Percentiles rank a stretch among this genome's conserved stretches.
Conservation (phyloP, 2,888 invertebrate genomes). For the Lagria hirta region DNA sequence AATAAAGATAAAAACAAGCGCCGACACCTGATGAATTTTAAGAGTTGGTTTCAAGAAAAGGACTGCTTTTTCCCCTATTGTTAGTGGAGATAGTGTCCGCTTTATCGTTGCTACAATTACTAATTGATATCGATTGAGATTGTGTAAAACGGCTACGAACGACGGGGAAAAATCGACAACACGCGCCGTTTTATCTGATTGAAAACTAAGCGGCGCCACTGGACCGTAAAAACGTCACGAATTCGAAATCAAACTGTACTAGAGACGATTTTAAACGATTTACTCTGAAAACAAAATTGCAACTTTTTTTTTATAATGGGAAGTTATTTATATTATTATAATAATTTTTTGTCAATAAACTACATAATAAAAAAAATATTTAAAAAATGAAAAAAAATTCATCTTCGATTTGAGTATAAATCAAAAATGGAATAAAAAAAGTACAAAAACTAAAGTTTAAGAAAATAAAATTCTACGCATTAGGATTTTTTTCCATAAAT, state of each 20-base stretch:
- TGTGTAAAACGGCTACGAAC: slow-evolving; percentile 11
- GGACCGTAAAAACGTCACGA: slow-evolving; percentile 4
- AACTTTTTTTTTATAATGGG: no score
- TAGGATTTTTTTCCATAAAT: no score
- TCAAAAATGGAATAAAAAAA: no score
- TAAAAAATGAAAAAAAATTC: no score
- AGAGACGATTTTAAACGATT: no score
- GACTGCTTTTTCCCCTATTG: slow-evolving; percentile 35
- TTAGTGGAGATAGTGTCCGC: slow-evolving; percentile 38
- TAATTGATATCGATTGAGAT: slow-evolving; percentile 40
- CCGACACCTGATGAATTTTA: slow-evolving; percentile 45
- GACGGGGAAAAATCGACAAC: slow-evolving; percentile 11
- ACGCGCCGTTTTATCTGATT: slow-evolving; percentile 17
- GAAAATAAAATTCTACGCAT: no score
- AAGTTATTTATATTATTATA: no score
- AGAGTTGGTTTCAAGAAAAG: slow-evolving; percentile 39
- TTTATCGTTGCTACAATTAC: slow-evolving; percentile 41
- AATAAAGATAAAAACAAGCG: slow-evolving; percentile 43
- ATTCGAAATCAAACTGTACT: not conserved
- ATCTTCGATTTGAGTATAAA: no score
- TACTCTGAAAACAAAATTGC: no score
- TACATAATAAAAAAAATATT: no score
- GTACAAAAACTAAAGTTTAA: no score
- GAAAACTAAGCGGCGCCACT: slow-evolving; percentile 4
- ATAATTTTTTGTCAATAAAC: no score